Base-by-base conservation (phyloP, 1,140 invertebrate genomes). In the Drosophila leontia region DNA sequence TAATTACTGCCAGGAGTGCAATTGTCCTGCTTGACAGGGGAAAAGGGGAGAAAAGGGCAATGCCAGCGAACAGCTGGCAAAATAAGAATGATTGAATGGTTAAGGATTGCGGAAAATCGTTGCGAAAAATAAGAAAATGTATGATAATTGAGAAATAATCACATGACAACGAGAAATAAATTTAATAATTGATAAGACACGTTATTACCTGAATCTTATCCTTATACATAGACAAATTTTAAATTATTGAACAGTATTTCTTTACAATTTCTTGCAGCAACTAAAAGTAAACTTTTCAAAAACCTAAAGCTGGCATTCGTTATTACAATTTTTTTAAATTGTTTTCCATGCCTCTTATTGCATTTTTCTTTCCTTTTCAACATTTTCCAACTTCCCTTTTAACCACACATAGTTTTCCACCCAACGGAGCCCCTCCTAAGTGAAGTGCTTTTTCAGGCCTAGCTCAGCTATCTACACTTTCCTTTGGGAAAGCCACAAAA, bases 1-100 rank as follows among this genome's bases (percentile, higher is more conserved):
- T 72, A 74, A 74, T 74, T 74, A 72, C 63, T 23, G 34, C 23
- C 47, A 45, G 41, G 67, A 70, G 67, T 71, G 69, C 44, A 26
- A 71, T 60, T 44, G 41, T 60, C 41, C 32, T 42, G 4, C 13
- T 65, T 35, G 19, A 34, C 59, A 42, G 17, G 23, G 34, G 11
- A 32, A 51, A 50, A 51, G 6, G 15, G 26, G 26, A 12, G 26
- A 29, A 19, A 41, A 42, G 35, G 32, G 26, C 47, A 68, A 26
- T 45, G 37, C 50, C 29, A n/a, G 50, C 44, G 4, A 44, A 32
- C 63, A 69, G 63, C 67, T 69, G 67, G 37, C 62, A 4, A 53
- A 68, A 55, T 69, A 55, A 53, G 39, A 19, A 55, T 44, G 37
- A 53, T 68, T 69, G 37, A 69, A 69, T 1, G 42, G 42, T 45